Evolutionary conservation across 2,113 vertebrate species (phyloP).

Genomic region (Antigone vipio): DNA sequence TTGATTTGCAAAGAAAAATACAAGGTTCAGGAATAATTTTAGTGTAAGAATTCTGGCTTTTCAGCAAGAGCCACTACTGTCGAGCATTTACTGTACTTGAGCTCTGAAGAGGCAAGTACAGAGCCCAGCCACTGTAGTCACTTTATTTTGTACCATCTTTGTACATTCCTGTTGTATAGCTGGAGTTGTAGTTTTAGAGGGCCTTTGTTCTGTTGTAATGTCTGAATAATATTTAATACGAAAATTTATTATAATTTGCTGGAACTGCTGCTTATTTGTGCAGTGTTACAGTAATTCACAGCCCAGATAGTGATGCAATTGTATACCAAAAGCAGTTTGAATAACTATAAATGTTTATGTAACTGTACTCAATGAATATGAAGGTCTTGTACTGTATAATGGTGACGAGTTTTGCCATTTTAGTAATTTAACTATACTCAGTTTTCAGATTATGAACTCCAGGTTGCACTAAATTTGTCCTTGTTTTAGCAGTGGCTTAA

Average conservation of each 20-base stretch:
- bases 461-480: conserved; percentile 81
- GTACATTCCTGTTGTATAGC: conserved; percentile 82
- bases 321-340: conserved; percentile 70
- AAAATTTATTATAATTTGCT: conserved; percentile 65
- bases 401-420: conserved; percentile 76
- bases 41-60: neutral
- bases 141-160: conserved; percentile 76
- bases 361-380: conserved; percentile 67
- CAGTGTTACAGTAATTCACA: conserved; percentile 75
- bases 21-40: neutral
- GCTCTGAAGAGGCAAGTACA: conserved; percentile 37
- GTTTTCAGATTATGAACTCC: conserved; percentile 79
- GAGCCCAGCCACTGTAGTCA: conserved; percentile 72
- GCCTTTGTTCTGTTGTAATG: conserved; percentile 75
- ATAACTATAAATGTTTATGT: conserved; percentile 70
- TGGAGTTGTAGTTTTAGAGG: conserved; percentile 57
- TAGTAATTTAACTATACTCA: conserved; percentile 77
- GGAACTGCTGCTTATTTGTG: conserved; percentile 74
- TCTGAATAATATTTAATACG: conserved; percentile 79
- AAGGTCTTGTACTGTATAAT: conserved; percentile 76
- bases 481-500: conserved; percentile 83
- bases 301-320: conserved; percentile 66
- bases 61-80: conserved; percentile 12
- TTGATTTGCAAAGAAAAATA: neutral
- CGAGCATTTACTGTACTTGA: conserved; percentile 44